Evolutionary conservation across 2,888 invertebrate species (phyloP).

Genomic region (Drosophila kuntzei): DNA sequence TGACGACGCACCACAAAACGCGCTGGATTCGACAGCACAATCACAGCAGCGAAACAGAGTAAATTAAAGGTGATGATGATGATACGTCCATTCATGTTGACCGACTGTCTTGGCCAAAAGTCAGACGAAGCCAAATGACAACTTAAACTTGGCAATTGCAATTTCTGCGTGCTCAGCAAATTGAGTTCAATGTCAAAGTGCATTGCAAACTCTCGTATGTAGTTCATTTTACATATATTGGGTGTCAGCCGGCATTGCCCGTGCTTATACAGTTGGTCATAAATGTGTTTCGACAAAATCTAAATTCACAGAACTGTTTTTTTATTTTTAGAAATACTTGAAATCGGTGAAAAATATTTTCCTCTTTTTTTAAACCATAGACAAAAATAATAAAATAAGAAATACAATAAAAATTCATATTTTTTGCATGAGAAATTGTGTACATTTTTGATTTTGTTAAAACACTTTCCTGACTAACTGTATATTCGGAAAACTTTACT

Average conservation of each 20-base stretch:
- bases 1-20: constrained; percentile 50
- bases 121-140: not conserved
- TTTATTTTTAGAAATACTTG: too few relatives aligned
- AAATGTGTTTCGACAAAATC: too few relatives aligned
- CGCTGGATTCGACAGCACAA: not conserved
- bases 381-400: too few relatives aligned
- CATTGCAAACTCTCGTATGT: not conserved
- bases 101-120: constrained; percentile 2
- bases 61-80: not conserved
- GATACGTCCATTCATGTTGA: constrained; percentile 26
- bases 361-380: too few relatives aligned
- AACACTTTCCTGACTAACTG: too few relatives aligned
- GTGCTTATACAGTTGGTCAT: too few relatives aligned
- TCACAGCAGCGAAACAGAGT: not conserved
- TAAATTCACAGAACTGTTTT: too few relatives aligned
- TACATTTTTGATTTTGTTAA: too few relatives aligned
- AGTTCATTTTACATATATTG: not conserved
- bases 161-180: constrained; percentile 3
- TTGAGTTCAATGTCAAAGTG: constrained; percentile 14
- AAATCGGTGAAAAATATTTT: too few relatives aligned
- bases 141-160: not conserved
- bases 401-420: too few relatives aligned
- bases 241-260: not conserved
- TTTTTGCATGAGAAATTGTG: too few relatives aligned
- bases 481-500: too few relatives aligned